Conservation (phyloP, 2,888 invertebrate genomes). For the Hydrotaea diabolus region DNA sequence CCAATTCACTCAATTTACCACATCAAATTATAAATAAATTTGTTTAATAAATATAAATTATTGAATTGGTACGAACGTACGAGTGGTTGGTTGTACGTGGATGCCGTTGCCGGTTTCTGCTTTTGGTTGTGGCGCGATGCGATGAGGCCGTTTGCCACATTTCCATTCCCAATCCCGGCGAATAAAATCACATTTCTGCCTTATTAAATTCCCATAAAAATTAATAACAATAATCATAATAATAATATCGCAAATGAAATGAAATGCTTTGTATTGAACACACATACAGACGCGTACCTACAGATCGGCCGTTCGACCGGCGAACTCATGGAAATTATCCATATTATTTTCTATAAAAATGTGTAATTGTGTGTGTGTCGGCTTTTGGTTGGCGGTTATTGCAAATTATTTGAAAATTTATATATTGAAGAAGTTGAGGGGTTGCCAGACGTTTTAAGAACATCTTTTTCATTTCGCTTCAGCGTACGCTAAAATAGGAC, state of each 20-base stretch:
- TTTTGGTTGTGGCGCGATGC: not conserved
- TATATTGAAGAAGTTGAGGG: constrained; percentile 19
- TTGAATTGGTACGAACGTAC: constrained; percentile 3
- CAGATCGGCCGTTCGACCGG: not conserved
- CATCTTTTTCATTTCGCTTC: too few species aligned
- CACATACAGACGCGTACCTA: not conserved
- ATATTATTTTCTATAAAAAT: constrained; percentile 35
- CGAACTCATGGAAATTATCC: constrained; percentile 11
- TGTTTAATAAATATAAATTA: constrained; percentile 55
- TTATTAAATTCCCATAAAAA: constrained; percentile 71
- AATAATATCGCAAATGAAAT: constrained; percentile 43
- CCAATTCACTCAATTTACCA: constrained; percentile 58
- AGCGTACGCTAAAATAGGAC: too few species aligned
- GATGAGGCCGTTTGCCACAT: constrained; percentile 17
- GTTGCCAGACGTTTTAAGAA: not conserved
- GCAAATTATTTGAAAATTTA: constrained; percentile 52
- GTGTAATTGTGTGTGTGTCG: not conserved
- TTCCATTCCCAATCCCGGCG: constrained; percentile 43
- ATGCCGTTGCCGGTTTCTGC: not conserved
- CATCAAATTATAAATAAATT: constrained; percentile 57
- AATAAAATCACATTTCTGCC: constrained; percentile 66
- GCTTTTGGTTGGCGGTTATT: constrained; percentile 1
- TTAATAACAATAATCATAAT: constrained; percentile 66
- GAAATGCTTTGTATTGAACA: constrained; percentile 28
- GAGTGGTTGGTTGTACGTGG: constrained; percentile 12